phyloP scores from a whole-genome alignment of 2,888 invertebrate genomes.

The Stenolophus ochropezus region DNA sequence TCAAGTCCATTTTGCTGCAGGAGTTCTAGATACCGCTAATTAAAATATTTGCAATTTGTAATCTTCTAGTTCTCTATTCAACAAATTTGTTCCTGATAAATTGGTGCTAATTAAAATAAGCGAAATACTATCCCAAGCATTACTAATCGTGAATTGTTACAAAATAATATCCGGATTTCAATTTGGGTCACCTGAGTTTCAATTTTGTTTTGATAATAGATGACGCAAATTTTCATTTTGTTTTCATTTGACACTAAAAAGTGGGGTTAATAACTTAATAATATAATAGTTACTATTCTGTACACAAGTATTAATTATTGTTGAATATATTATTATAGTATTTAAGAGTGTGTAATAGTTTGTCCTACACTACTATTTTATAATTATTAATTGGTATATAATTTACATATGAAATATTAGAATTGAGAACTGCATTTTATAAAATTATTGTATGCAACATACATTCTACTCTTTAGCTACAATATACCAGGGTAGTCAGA shows the following conservation, averaged over 20 bases:
- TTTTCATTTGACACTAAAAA: background rate
- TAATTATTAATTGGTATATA: no score
- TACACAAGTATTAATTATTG: background rate
- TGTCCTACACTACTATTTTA: no score
- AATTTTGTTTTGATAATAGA: background rate
- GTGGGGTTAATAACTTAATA: background rate
- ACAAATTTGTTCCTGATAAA: background rate
- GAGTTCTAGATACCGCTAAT: background rate
- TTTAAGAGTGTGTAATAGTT: no score
- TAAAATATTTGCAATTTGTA: background rate
- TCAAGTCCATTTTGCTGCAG: background rate
- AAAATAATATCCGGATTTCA: background rate
- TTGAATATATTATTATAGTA: background rate
- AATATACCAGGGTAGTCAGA: no score
- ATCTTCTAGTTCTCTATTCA: background rate
- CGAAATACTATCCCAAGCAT: background rate
- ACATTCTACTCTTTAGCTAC: no score
- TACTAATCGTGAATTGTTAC: background rate
- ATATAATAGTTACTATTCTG: background rate
- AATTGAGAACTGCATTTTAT: no score
- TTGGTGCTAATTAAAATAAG: background rate
- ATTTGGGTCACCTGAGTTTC: background rate
- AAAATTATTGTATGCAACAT: no score
- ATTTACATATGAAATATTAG: no score
- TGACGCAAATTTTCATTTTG: background rate